Percentiles rank a stretch among this genome's conserved stretches.
Evolutionary conservation across 2,113 vertebrate genomes (phyloP).

Genomic region (Parus major): DNA sequence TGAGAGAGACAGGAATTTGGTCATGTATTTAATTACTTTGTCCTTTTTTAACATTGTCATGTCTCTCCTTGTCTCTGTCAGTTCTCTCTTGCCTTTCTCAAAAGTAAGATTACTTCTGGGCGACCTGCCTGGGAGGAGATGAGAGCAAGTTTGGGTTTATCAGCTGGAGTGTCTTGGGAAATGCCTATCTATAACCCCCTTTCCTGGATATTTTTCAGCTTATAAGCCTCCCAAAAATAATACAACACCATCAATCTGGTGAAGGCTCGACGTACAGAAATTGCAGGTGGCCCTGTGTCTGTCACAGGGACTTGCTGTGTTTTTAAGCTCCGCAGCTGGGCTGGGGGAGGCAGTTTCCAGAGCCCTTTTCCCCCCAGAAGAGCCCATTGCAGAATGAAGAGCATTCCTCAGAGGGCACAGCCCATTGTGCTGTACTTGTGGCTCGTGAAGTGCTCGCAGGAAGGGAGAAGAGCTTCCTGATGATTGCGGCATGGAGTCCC

Average conservation of each 20-base stretch:
- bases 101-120: background rate
- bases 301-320: background rate
- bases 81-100: background rate
- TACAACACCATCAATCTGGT: background rate
- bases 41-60: background rate
- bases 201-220: background rate
- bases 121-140: background rate
- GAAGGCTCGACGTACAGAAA: background rate
- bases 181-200: background rate
- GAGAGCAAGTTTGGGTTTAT: background rate
- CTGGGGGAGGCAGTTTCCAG: background rate
- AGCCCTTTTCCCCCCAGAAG: background rate
- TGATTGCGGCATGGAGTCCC: background rate
- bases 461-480: background rate
- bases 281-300: background rate
- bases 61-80: background rate
- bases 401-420: background rate
- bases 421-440: background rate
- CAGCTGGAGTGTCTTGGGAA: background rate
- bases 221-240: background rate
- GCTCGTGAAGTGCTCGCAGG: background rate
- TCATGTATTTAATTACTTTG: background rate
- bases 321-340: background rate
- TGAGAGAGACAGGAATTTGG: background rate
- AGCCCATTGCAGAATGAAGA: background rate